Conservation (phyloP, 2,113 vertebrate species). For the Rallus limicola region DNA sequence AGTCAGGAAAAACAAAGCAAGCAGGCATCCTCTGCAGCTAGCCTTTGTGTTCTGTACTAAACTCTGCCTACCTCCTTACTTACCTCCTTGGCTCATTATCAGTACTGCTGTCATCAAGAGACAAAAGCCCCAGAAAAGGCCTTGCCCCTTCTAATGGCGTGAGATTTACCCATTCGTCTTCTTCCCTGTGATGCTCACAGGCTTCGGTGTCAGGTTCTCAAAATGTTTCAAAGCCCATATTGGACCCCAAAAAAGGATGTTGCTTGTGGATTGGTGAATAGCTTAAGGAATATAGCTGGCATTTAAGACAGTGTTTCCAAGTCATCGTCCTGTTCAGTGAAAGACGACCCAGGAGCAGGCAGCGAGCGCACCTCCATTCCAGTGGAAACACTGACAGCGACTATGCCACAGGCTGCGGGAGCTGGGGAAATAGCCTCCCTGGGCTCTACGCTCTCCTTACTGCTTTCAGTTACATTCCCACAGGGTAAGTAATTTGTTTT, state of each 20-base stretch:
- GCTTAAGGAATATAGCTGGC: background rate
- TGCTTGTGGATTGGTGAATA: background rate
- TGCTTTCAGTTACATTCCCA: background rate
- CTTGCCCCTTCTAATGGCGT: background rate
- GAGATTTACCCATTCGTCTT: background rate
- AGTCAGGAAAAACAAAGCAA: background rate
- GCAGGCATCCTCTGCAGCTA: background rate
- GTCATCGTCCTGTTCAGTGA: rapidly evolving
- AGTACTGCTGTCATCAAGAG: background rate
- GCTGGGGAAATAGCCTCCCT: background rate
- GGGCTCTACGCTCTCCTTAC: background rate
- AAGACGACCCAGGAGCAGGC: background rate
- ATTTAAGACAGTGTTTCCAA: background rate
- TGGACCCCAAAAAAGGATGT: background rate
- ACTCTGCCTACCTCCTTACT: background rate
- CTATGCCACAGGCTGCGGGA: background rate
- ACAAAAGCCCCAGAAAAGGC: background rate
- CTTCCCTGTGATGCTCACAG: background rate
- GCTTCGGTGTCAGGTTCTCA: background rate
- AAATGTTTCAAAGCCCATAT: background rate
- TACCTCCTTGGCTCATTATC: background rate
- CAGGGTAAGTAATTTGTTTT: background rate
- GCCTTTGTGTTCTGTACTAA: background rate
- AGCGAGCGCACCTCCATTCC: background rate
- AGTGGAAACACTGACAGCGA: rapidly evolving